Conservation (phyloP, 2,113 vertebrate genomes). For the Chitala chitala region DNA sequence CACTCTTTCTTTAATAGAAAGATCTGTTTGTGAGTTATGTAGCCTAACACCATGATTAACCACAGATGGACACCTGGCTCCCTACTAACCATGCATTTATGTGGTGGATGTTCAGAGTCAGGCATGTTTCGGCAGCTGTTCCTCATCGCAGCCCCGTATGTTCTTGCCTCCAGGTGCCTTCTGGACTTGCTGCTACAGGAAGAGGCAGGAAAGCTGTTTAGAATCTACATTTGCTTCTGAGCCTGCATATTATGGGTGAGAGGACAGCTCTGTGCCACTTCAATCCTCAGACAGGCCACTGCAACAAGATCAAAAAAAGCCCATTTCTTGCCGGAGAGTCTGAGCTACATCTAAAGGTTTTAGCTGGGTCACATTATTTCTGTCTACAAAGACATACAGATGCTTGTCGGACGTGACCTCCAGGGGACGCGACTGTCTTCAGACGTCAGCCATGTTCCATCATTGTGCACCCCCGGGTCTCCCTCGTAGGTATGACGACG, state of each 20-base stretch:
- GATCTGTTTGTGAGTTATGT: too few relatives aligned
- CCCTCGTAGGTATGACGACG: too few relatives aligned
- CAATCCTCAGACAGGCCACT: neutral
- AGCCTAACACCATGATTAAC: too few relatives aligned
- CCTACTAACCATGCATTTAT: neutral
- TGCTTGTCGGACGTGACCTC: neutral
- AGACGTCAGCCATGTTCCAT: neutral
- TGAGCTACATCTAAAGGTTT: neutral
- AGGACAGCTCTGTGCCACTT: neutral
- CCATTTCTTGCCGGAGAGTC: neutral
- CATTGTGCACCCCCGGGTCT: too few relatives aligned
- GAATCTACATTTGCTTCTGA: neutral
- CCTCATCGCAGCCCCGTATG: neutral
- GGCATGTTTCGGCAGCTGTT: neutral
- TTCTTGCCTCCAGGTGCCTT: neutral
- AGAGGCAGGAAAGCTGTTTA: neutral
- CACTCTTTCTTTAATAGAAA: too few relatives aligned
- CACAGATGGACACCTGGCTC: too few relatives aligned
- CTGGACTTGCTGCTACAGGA: neutral
- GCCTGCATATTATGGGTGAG: neutral
- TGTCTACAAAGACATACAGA: neutral
- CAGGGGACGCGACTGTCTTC: neutral
- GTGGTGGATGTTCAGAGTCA: neutral
- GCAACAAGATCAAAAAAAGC: neutral
- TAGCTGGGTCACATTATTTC: neutral